Evolutionary conservation across 2,113 vertebrate genomes (phyloP), one percentile per base, ranked within the genome.

Genomic region (Brachyistius frenatus): DNA sequence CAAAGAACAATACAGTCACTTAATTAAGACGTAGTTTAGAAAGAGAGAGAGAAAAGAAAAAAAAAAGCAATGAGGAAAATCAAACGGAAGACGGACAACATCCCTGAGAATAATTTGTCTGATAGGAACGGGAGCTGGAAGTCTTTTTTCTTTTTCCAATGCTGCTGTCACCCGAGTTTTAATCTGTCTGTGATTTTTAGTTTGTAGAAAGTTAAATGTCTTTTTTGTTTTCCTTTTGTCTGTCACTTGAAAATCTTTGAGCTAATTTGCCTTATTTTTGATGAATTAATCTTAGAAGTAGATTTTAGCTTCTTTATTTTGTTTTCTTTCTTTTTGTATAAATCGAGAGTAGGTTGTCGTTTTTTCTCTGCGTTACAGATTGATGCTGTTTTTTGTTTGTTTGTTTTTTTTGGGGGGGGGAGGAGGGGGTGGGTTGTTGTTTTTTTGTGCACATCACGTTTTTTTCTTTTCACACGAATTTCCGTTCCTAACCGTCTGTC

Each of bases 151-250:
- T 89, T 87, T 89, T 83, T 78, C 86, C 88, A 86, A 92, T 94
- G 94, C 92, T 95, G 94, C 94, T 94, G 86, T 92, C 83, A 80
- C 86, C 84, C 81, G 84, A 86, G 78, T 90, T 92, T 78, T 88
- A 84, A 23, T 83, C 67, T 78, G 68, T 91, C 85, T 80, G 85
- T 87, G 82, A 91, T 80, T 88, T 75, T 76, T 75, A 79, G 80
- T 90, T 88, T 88, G 77, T 88, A 86, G 86, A 85, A 89, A 80
- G 64, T 78, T 72, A 62, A 65, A 77, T 86, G 76, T 91, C 78
- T 84, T 80, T 46, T 75, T 80, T 81, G 71, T 66, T 57, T 76
- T 58, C 30, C 67, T 76, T 83, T 87, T 56, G 44, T 90, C 78
- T 90, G 91, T 91, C 89, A 89, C 89, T 93, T 92, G 91, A 94